These are phyloP conservation scores for Pilophorus perplexus DNA, from an alignment of 2,888 invertebrate species.

Conservation along the genomic window DNA sequence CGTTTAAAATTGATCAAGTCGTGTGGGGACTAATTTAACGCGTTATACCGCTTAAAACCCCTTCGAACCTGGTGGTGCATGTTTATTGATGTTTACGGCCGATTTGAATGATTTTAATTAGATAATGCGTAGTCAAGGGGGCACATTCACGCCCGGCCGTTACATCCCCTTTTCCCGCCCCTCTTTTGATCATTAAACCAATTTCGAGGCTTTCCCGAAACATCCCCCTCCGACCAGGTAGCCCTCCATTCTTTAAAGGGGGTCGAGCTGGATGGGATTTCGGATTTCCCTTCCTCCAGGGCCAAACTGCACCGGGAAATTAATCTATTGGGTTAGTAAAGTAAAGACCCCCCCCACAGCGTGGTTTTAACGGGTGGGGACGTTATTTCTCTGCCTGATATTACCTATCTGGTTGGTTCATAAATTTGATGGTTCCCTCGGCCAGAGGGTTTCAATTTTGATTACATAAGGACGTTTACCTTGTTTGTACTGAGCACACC, in stretches of 20 bases:
- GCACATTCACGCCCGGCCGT: background rate
- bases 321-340: conserved; percentile 23
- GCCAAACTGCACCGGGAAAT: conserved; percentile 42
- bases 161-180: conserved; percentile 1
- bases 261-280: conserved; percentile 23
- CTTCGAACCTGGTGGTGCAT: background rate
- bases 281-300: conserved; percentile 16
- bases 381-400: conserved; percentile 31
- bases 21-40: too few relatives aligned
- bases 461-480: conserved; percentile 41
- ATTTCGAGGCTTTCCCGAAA: conserved; percentile 25
- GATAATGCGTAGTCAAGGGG: conserved; percentile 31
- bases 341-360: too few relatives aligned
- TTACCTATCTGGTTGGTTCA: conserved; percentile 31
- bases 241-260: conserved; percentile 27
- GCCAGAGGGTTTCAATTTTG: conserved; percentile 35
- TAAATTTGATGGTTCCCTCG: conserved; percentile 34
- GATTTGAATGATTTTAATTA: conserved; percentile 41
- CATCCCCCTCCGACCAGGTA: conserved; percentile 1
- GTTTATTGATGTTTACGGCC: conserved; percentile 35
- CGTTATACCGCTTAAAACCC: too few relatives aligned
- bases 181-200: conserved; percentile 40
- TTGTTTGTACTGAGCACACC: conserved; percentile 29
- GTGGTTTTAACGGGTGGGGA: background rate
- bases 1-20: too few relatives aligned